Conservation (phyloP, 2,888 invertebrate species). For the Agapetus fuscipes region DNA sequence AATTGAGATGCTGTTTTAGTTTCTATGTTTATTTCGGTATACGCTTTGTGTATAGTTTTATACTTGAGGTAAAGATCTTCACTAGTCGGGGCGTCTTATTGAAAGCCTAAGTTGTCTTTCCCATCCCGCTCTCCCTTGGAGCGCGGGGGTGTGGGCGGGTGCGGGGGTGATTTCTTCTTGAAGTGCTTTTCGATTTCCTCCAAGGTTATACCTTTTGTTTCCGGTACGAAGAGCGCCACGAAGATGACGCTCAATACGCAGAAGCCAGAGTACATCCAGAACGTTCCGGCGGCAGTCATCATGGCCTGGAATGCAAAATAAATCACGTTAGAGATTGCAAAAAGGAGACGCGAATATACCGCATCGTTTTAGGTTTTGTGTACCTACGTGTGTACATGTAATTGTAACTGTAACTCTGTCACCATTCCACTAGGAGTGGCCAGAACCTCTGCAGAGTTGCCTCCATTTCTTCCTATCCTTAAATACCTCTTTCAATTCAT, state of each 20-base stretch:
- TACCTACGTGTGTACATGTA: neutral
- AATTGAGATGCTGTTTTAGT: too few relatives aligned
- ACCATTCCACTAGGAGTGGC: too few relatives aligned
- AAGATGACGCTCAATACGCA: constrained; percentile 44
- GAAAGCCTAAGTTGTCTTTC: constrained; percentile 3
- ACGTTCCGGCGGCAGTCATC: constrained; percentile 45
- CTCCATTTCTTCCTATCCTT: too few relatives aligned
- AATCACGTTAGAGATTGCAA: too few relatives aligned
- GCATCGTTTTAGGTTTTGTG: neutral
- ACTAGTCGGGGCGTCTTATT: too few relatives aligned
- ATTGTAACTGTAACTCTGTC: too few relatives aligned
- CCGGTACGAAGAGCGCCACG: constrained; percentile 48
- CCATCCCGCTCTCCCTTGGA: constrained; percentile 1
- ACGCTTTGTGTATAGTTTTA: too few relatives aligned
- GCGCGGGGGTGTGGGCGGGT: neutral
- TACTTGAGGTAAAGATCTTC: too few relatives aligned
- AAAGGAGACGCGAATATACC: too few relatives aligned
- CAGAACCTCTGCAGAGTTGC: too few relatives aligned
- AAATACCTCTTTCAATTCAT: too few relatives aligned
- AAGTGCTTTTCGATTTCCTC: constrained; percentile 52
- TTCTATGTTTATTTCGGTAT: too few relatives aligned
- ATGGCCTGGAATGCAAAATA: constrained; percentile 26
- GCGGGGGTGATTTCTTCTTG: constrained; percentile 20
- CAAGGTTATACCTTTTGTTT: constrained; percentile 60
- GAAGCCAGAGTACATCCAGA: constrained; percentile 46